Conservation (phyloP, 2,113 vertebrate genomes). For the Microcebus griseorufus region DNA sequence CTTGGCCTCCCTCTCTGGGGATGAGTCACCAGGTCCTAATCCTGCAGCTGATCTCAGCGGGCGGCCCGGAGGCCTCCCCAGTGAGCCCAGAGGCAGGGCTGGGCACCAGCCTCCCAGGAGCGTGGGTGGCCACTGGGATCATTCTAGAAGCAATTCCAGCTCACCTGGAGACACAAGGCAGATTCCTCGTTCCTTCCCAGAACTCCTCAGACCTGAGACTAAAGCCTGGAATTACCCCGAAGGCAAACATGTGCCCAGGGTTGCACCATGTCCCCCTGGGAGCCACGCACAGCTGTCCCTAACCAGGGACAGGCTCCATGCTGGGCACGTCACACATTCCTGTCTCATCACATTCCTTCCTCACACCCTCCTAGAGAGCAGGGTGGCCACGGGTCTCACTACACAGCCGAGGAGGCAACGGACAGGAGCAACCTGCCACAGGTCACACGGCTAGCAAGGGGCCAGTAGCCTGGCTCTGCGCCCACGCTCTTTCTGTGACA, state of each 20-base stretch:
- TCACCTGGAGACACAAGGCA: neutral
- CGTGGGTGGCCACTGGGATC: neutral
- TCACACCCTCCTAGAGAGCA: neutral
- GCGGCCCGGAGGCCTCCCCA: neutral
- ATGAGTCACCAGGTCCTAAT: constrained; percentile 32
- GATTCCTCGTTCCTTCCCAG: neutral
- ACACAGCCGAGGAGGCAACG: neutral
- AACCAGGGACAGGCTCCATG: accelerated
- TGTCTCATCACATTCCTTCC: neutral
- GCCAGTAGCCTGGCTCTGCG: neutral
- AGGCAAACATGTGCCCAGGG: neutral
- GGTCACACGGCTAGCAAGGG: neutral
- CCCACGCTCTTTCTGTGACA: neutral
- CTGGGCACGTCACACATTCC: neutral
- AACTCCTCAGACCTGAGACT: neutral
- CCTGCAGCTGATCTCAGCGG: neutral
- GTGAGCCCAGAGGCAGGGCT: neutral
- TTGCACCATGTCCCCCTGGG: neutral
- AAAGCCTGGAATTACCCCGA: neutral
- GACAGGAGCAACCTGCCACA: neutral
- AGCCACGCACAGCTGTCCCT: accelerated
- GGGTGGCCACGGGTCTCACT: neutral
- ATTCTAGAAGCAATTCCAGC: constrained; percentile 17
- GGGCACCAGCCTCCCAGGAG: neutral
- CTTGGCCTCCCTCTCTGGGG: neutral